Evolutionary conservation across 2,888 invertebrate genomes (phyloP).

Genomic region (Labia minor): DNA sequence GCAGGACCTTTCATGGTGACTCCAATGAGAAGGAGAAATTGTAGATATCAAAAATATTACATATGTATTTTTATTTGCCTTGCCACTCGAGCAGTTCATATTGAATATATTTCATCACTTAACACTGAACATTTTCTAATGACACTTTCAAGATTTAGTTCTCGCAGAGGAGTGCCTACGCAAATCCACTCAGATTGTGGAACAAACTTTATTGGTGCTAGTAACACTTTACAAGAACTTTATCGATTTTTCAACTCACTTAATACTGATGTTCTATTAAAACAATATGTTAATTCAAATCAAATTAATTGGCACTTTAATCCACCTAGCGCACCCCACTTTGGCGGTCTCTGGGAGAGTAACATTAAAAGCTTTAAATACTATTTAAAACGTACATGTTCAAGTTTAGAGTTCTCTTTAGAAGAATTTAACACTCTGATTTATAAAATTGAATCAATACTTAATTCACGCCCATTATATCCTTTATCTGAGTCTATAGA

Average conservation of each 20-base stretch:
- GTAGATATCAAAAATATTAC: not conserved
- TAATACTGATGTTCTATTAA: not conserved
- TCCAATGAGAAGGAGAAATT: not conserved
- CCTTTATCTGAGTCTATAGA: too few relatives aligned
- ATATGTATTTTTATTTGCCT: not conserved
- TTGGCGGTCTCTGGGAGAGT: not conserved
- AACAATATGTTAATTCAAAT: too few relatives aligned
- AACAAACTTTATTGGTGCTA: not conserved
- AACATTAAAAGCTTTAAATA: not conserved
- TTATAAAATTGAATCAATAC: not conserved
- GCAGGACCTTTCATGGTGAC: not conserved
- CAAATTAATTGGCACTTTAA: not conserved
- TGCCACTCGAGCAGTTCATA: not conserved
- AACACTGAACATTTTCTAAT: not conserved
- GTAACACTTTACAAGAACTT: not conserved
- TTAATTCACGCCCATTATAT: not conserved
- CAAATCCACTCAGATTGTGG: not conserved
- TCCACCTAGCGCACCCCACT: not conserved
- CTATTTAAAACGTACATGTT: not conserved
- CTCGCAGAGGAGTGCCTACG: not conserved
- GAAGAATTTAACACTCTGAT: not conserved
- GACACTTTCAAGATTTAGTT: not conserved
- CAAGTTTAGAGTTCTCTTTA: not conserved
- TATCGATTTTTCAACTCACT: not conserved
- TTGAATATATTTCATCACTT: not conserved